Conservation (phyloP, 2,797 vertebrate species). For the Hapalemur alaotrensis region DNA sequence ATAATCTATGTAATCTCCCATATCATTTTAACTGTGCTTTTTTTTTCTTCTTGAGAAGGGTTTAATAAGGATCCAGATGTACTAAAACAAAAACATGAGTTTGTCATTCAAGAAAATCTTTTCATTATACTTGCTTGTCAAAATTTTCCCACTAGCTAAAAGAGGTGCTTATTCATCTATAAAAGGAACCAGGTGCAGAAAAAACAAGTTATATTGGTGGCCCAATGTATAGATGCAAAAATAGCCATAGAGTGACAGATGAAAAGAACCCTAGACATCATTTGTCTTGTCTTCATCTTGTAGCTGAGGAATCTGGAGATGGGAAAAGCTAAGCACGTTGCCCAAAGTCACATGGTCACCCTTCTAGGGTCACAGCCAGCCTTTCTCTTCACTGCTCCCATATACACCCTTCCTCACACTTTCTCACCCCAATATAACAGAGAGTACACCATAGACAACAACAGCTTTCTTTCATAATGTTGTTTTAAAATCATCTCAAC, state of each 20-base stretch:
- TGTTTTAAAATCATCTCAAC: neutral
- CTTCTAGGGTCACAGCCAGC: neutral
- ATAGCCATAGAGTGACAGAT: neutral
- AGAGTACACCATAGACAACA: neutral
- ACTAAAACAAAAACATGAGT: constrained; percentile 46
- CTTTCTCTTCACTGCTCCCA: neutral
- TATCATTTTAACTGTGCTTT: constrained; percentile 9
- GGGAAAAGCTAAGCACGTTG: neutral
- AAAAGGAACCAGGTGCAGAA: constrained; percentile 33
- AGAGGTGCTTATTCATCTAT: neutral
- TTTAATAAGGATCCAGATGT: constrained; percentile 6
- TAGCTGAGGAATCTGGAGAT: neutral
- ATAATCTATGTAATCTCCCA: neutral
- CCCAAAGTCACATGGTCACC: neutral
- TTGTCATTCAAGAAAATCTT: neutral
- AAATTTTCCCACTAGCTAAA: neutral
- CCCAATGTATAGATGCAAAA: neutral
- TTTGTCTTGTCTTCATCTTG: neutral
- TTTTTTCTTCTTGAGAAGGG: constrained; percentile 24
- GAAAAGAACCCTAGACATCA: neutral
- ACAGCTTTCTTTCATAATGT: neutral
- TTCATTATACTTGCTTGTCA: neutral
- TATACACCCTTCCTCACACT: neutral
- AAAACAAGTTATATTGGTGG: neutral
- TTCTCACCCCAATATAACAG: neutral